Evolutionary conservation across 2,888 invertebrate species (phyloP), one percentile per base, ranked within the genome.

Genomic region (Blastobasis lacticolella): DNA sequence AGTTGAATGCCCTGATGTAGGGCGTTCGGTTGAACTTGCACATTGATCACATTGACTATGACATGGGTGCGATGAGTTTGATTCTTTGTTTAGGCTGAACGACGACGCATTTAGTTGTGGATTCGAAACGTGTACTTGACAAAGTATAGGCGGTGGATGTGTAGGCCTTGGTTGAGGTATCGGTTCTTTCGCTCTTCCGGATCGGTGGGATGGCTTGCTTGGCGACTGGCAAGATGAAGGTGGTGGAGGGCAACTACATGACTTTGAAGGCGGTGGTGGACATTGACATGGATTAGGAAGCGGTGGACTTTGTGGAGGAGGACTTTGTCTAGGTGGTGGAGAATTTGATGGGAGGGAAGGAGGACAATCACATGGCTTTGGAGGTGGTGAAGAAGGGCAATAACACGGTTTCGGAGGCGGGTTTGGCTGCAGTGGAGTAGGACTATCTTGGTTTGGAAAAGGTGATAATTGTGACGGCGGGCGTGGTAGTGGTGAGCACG

Each of bases 401-500:
- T 40, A 38, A n/a, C 10, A 37, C 9, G 37, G n/a, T 7, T 37
- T 10, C n/a, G 45, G 49, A 8, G 45, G 49, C 10, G 38, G n/a
- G 8, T 43, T 41, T 10, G 49, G 48, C 5, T 9, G 48, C 45
- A 8, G 48, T 6, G 37, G 37, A 23, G 6, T 41, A 38, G 23
- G 23, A 23, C 23, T 23, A 23, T 3, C 2, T 23, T 23, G 23
- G 23, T 23, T 23, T 23, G 23, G 23, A 23, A 23, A 23, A 1
- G 23, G 23, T 37, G 46, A 44, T 6, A 37, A 38, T 9, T 10
- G 45, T 10, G 50, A 46, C 8, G 41, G 41, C 10, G 10, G 46
- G 38, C 49, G 37, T 38, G 43, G n/a, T 45, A 7, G 37, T 7
- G 49, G 49, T 6, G 54, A 49, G 52, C 73, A 70, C 4, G 63